Evolutionary conservation across 2,888 invertebrate genomes (phyloP), one percentile per base, ranked within the genome.

Genomic region (Uloborus plumipes): DNA sequence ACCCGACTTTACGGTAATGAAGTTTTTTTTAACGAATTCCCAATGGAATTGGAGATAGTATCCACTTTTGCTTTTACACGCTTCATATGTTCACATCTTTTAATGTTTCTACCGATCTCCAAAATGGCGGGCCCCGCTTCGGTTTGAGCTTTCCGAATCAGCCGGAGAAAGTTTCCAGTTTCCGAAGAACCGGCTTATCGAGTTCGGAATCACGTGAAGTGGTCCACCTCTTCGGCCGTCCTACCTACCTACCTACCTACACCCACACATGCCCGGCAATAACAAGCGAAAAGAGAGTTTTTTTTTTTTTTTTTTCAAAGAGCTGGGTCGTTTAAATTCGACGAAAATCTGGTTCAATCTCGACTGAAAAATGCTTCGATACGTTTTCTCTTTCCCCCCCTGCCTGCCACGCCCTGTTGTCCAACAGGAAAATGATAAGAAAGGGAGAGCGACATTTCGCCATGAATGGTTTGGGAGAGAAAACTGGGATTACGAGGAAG

Each of bases 141-240:
- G 39, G 39, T 39, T 39, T 39, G 39, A 11, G 39, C 3, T 39
- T 39, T 39, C 9, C 11, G 61, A 26, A 61, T 26, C 14, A 26
- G 31, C 15, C 26, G 16, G 31, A 39, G 31, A 26, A 11, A 70
- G 70, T 77, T 70, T 77, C 64, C 64, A 65, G 70, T 70, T 77
- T 77, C 64, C 18, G 14, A n/a, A 73, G 67, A 79, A 79, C 73
- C 79, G 73, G 79, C 73, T 79, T 79, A 79, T 79, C 79, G 73
- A 47, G 79, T 79, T 47, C 50, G 6, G n/a, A n/a, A 79, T 79
- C 67, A 73, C 73, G 79, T 73, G 79, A 58, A 20, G 15, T 65
- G 64, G 62, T 69, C 77, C 65, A 65, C 78, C 59, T 59, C 39
- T 39, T 39, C 39, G 9, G n/a, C 50, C 71, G 39, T 51, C 66